Evolutionary conservation across 35 echinoderm and acorn worm genomes (phyloP).

Genomic region (Diadema setosum): DNA sequence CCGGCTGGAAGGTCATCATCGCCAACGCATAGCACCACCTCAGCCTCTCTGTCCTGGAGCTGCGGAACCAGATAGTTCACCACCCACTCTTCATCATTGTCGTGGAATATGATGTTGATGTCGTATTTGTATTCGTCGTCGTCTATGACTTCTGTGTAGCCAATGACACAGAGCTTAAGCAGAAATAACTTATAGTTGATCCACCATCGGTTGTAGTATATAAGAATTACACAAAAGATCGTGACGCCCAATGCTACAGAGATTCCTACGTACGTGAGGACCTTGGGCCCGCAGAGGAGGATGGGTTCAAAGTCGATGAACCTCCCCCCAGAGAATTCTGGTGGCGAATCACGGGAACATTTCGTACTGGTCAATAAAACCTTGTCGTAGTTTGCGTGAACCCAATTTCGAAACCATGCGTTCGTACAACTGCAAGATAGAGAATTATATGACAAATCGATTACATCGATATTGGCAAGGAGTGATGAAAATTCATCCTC

Average conservation of each 20-base stretch:
- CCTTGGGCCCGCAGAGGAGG: not conserved
- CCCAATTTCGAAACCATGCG: not conserved
- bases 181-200: not conserved
- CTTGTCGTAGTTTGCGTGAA: not conserved
- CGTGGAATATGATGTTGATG: not conserved
- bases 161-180: not conserved
- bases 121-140: not conserved
- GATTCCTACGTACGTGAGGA: not conserved
- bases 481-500: not conserved
- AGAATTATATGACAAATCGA: not conserved
- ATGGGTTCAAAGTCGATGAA: not conserved
- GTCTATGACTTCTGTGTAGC: not conserved
- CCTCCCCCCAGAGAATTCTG: not conserved
- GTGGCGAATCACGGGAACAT: not conserved
- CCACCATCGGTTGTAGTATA: not conserved
- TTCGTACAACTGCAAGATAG: not conserved
- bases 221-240: not conserved
- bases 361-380: not conserved
- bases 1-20: not conserved
- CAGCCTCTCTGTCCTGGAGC: not conserved
- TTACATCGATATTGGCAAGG: not conserved
- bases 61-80: not conserved
- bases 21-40: not conserved
- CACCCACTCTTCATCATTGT: constrained; percentile 1
- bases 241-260: not conserved